Percentiles rank a stretch among this genome's conserved stretches.
phyloP scores from a whole-genome alignment of 2,113 vertebrate species.

The Erythrolamprus reginae region DNA sequence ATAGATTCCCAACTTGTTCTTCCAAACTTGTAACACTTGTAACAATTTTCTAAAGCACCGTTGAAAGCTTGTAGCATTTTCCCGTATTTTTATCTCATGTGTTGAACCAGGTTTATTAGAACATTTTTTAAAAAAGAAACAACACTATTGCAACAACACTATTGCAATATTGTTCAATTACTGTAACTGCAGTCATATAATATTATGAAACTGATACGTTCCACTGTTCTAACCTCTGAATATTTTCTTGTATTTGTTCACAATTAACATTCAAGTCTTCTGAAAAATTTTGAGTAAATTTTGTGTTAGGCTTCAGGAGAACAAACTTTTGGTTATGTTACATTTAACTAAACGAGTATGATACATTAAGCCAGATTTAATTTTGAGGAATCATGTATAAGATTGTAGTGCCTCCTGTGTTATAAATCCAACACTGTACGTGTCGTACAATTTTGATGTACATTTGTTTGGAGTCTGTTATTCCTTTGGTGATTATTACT shows the following conservation, averaged over 20 bases:
- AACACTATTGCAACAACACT: not conserved
- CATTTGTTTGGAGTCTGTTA: not conserved
- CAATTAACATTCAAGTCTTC: not conserved
- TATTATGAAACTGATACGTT: not conserved
- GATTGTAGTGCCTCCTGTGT: not conserved
- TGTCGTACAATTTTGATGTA: not conserved
- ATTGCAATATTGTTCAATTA: not conserved
- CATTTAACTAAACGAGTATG: not conserved
- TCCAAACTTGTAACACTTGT: not conserved
- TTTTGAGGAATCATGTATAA: not conserved
- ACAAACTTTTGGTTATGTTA: not conserved
- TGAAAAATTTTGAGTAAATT: not conserved
- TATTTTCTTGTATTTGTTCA: not conserved
- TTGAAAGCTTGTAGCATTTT: not conserved
- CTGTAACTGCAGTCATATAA: not conserved
- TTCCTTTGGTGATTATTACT: not conserved
- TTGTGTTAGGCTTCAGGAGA: not conserved
- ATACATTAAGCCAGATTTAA: not conserved
- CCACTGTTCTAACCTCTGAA: not conserved
- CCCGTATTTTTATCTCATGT: not conserved
- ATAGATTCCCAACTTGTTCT: not conserved
- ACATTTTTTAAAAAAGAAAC: not conserved
- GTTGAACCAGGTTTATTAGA: not conserved
- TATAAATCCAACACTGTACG: not conserved
- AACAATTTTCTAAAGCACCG: not conserved